These are phyloP conservation scores for Protosalanx chinensis DNA, from an alignment of 2,797 vertebrate genomes.

Conservation along the genomic window DNA sequence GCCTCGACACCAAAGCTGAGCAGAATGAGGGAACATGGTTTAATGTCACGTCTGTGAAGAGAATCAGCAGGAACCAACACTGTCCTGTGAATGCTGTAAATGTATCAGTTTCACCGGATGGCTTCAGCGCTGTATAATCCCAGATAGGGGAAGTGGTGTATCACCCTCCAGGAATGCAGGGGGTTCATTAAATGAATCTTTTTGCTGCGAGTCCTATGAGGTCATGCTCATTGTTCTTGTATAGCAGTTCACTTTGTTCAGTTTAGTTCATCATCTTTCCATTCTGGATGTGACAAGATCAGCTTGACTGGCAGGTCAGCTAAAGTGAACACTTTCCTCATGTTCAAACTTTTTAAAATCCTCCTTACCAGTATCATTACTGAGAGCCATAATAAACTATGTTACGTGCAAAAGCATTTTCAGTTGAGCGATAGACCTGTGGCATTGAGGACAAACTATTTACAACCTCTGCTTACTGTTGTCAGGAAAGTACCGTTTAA, in stretches of 20 bases:
- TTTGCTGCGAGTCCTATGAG: not conserved
- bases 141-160: not conserved
- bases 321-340: not conserved
- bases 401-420: not conserved
- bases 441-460: not conserved
- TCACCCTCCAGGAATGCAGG: slow-evolving; percentile 33
- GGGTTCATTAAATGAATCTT: slow-evolving; percentile 25
- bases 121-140: slow-evolving; percentile 10
- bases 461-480: not conserved
- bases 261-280: slow-evolving; percentile 1
- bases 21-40: no score
- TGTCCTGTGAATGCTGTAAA: not conserved
- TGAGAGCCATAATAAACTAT: not conserved
- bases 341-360: no score
- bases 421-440: not conserved
- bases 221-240: slow-evolving; percentile 7
- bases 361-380: no score
- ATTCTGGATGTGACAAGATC: not conserved
- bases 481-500: not conserved
- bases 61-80: not conserved
- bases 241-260: not conserved
- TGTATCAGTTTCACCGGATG: not conserved
- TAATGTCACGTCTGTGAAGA: not conserved
- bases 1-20: not conserved
- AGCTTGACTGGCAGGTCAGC: no score